phyloP scores from a whole-genome alignment of 2,888 invertebrate genomes.

The Ormyrus labotus region DNA sequence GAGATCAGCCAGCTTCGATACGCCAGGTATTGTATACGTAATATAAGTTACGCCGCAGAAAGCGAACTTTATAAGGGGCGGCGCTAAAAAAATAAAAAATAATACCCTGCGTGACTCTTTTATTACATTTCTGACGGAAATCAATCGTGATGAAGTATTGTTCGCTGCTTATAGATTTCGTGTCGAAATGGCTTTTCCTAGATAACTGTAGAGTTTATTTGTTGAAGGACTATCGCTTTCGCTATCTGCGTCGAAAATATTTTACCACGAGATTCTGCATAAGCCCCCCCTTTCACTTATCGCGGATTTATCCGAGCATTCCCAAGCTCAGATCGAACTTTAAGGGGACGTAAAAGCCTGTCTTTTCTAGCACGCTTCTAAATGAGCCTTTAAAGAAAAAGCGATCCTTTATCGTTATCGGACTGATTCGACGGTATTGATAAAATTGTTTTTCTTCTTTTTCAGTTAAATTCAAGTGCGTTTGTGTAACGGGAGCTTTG shows the following conservation, averaged over 20 bases:
- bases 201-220: no score
- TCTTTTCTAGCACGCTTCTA: not conserved
- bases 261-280: no score
- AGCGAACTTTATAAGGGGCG: constrained; percentile 55
- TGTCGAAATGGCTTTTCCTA: not conserved
- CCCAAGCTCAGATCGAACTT: not conserved
- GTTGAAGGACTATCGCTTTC: no score
- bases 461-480: no score
- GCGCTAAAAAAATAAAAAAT: constrained; percentile 43
- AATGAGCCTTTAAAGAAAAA: not conserved
- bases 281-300: no score
- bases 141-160: constrained; percentile 52
- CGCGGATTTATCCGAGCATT: no score
- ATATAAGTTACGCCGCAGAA: constrained; percentile 63
- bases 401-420: not conserved
- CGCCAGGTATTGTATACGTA: constrained; percentile 66
- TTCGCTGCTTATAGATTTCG: constrained; percentile 38
- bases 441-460: no score
- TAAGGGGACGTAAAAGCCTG: constrained; percentile 32
- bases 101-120: constrained; percentile 52
- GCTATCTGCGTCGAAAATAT: no score
- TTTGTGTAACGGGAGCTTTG: constrained; percentile 37
- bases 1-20: constrained; percentile 71
- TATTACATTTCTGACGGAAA: constrained; percentile 55
- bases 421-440: not conserved